Evolutionary conservation across 2,797 vertebrate species (phyloP).

Genomic region (Smutsia temminckii): DNA sequence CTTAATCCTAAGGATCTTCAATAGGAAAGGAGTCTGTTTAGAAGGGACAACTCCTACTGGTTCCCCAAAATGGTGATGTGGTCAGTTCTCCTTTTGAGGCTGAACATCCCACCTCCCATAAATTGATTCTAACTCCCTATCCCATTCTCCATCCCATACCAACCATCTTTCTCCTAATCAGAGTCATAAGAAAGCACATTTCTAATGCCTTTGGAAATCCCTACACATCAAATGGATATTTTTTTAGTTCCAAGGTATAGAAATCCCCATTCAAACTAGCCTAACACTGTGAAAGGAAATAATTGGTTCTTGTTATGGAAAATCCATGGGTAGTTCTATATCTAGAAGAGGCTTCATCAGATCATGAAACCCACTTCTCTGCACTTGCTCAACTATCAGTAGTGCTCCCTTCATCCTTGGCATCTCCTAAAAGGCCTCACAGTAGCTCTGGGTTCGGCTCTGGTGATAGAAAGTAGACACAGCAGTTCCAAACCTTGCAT

Average conservation of each 20-base stretch:
- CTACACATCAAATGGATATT: not conserved
- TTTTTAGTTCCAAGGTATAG: not conserved
- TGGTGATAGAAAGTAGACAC: not conserved
- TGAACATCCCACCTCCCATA: not conserved
- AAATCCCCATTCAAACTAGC: not conserved
- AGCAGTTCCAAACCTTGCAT: not conserved
- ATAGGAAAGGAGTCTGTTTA: not conserved
- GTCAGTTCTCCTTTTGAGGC: not conserved
- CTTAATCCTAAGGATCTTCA: not conserved
- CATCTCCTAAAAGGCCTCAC: not conserved
- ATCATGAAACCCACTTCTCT: not conserved
- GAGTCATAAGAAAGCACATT: not conserved
- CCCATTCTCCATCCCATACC: not conserved
- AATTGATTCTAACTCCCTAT: not conserved
- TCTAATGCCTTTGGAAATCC: not conserved
- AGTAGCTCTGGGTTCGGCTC: not conserved
- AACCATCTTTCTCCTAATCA: not conserved
- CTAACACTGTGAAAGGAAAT: not conserved
- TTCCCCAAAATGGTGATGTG: not conserved
- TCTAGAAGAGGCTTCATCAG: not conserved
- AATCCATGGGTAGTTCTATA: not conserved
- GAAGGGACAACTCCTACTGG: not conserved
- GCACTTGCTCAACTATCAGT: fast-evolving
- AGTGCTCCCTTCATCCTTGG: not conserved
- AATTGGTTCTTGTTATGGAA: not conserved